Conservation (phyloP, 2,113 vertebrate species). For the Notechis scutatus region DNA sequence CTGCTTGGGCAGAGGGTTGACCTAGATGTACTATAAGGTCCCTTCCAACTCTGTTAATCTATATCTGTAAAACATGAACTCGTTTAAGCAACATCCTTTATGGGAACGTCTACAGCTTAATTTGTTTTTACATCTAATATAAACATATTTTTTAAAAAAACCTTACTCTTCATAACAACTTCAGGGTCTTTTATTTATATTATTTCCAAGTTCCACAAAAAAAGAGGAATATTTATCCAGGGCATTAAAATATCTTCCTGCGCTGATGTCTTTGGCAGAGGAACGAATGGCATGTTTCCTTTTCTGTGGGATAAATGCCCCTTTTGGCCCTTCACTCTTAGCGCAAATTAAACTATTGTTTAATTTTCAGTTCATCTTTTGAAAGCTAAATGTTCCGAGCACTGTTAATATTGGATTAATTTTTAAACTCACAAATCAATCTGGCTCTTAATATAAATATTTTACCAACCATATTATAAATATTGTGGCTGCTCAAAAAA, state of each 20-base stretch:
- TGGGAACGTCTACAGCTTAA: slow-evolving; percentile 31
- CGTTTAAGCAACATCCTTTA: slow-evolving; percentile 35
- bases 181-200: slow-evolving; percentile 50
- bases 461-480: slow-evolving; percentile 65
- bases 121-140: slow-evolving; percentile 53
- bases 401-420: slow-evolving; percentile 56
- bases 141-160: slow-evolving; percentile 52
- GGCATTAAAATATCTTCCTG: slow-evolving; percentile 48
- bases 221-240: slow-evolving; percentile 49
- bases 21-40: too few species aligned
- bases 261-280: slow-evolving; percentile 58
- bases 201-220: slow-evolving; percentile 23
- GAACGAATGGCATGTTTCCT: slow-evolving; percentile 40
- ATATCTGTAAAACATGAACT: slow-evolving; percentile 3
- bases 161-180: slow-evolving; percentile 52
- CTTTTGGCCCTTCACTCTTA: slow-evolving; percentile 39
- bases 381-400: slow-evolving; percentile 43
- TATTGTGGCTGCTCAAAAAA: slow-evolving; percentile 48
- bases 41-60: too few species aligned
- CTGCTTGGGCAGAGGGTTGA: too few species aligned
- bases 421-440: slow-evolving; percentile 60
- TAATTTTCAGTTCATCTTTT: slow-evolving; percentile 54
- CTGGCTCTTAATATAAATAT: slow-evolving; percentile 57
- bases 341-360: slow-evolving; percentile 54
- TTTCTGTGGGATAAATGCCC: slow-evolving; percentile 52